These are phyloP conservation scores for Octodon degus DNA, from an alignment of 2,113 vertebrate genomes.

Conservation along the genomic window DNA sequence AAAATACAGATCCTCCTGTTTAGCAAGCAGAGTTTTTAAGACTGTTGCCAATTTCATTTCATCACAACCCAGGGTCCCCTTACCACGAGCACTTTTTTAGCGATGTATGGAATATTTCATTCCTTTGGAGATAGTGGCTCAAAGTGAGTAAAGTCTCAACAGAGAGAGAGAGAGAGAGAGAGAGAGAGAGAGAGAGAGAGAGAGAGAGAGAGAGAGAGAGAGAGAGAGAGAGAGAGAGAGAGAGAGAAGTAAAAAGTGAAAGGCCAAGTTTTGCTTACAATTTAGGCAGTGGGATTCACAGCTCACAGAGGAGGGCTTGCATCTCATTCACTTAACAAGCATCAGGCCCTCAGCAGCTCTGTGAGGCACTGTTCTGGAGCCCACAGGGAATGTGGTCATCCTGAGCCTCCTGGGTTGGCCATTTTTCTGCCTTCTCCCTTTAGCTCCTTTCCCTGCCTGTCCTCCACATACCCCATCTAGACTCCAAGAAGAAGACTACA, in stretches of 20 bases:
- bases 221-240: neutral
- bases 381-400: neutral
- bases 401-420: neutral
- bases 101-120: neutral
- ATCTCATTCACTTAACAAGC: neutral
- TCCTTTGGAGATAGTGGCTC: neutral
- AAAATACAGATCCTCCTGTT: conserved; percentile 23
- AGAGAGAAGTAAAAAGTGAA: neutral
- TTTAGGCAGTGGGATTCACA: neutral
- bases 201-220: neutral
- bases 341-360: neutral
- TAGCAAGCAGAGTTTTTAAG: neutral
- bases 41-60: neutral
- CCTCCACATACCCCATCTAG: rapidly evolving
- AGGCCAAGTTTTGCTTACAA: neutral
- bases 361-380: neutral
- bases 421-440: neutral
- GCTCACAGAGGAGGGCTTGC: neutral
- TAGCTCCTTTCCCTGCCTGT: neutral
- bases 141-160: neutral
- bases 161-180: neutral
- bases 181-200: neutral
- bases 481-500: neutral
- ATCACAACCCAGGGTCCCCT: neutral
- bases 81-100: neutral